Evolutionary conservation across 2,113 vertebrate genomes (phyloP).

Genomic region (Phaethornis superciliosus): DNA sequence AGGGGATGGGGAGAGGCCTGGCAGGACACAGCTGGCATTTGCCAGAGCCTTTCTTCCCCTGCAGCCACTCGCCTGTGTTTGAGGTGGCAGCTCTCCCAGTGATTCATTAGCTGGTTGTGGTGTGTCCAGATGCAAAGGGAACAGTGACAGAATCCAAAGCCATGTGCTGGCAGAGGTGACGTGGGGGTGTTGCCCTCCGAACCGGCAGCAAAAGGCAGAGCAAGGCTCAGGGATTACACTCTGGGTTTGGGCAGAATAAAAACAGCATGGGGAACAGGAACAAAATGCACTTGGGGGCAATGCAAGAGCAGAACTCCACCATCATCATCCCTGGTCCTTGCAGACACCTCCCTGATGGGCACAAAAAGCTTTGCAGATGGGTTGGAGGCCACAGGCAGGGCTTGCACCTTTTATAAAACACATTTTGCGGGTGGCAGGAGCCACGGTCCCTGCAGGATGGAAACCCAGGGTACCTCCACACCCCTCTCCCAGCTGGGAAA

Average conservation of each 20-base stretch:
- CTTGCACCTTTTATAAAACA: fast-evolving
- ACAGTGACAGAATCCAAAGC: not conserved
- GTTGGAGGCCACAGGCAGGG: not conserved
- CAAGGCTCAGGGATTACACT: not conserved
- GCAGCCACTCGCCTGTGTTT: not conserved
- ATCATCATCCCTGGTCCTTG: not conserved
- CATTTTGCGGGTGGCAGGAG: not conserved
- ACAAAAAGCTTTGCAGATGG: fast-evolving
- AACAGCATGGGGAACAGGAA: fast-evolving
- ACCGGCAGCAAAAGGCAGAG: not conserved
- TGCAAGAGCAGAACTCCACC: not conserved
- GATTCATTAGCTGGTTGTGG: not conserved
- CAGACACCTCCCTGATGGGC: not conserved
- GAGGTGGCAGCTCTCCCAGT: not conserved
- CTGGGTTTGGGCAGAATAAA: not conserved
- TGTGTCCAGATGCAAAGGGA: not conserved
- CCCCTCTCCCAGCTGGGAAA: not conserved
- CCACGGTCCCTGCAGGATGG: not conserved
- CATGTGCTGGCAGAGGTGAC: not conserved
- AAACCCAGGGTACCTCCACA: not conserved
- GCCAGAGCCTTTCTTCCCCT: not conserved
- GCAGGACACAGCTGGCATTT: not conserved
- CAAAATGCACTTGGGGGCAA: not conserved
- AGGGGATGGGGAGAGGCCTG: not conserved
- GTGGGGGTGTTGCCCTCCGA: fast-evolving